These are phyloP conservation scores for Pelmatolapia mariae DNA, from an alignment of 2,113 vertebrate genomes.

Conservation along the genomic window DNA sequence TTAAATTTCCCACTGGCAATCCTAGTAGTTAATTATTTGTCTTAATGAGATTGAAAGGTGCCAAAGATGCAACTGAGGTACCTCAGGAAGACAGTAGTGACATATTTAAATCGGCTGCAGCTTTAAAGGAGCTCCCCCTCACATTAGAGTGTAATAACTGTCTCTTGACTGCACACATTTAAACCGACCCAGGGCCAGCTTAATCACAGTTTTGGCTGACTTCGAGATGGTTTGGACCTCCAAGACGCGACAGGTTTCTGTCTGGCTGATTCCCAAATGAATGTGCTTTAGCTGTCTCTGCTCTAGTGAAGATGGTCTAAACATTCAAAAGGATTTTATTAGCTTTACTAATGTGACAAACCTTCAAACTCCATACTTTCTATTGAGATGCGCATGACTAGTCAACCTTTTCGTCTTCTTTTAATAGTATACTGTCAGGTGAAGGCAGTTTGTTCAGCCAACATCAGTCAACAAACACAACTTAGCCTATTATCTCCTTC, in stretches of 20 bases:
- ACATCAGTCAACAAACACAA: neutral
- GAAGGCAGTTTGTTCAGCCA: neutral
- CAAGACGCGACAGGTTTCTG: slow-evolving; percentile 25
- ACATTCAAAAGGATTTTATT: neutral
- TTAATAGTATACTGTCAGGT: neutral
- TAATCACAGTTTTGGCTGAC: slow-evolving; percentile 37
- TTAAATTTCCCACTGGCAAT: neutral
- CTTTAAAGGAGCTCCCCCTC: neutral
- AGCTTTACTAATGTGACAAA: neutral
- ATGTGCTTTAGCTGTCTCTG: neutral
- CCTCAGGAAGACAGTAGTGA: neutral
- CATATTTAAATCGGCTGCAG: neutral
- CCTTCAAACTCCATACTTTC: neutral
- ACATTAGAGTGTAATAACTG: neutral
- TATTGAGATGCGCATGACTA: neutral
- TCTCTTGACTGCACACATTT: neutral
- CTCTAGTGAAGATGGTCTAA: neutral
- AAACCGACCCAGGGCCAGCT: neutral
- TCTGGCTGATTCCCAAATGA: slow-evolving; percentile 19
- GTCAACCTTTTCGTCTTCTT: neutral
- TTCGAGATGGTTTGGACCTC: neutral
- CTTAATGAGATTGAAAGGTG: neutral
- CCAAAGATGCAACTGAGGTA: neutral
- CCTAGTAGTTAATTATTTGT: neutral
- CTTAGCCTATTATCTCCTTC: neutral